Percentiles rank a stretch among this genome's conserved stretches.
These are phyloP conservation scores for Zaprionus vittiger DNA, from an alignment of 1,140 invertebrate species.

Conservation along the genomic window DNA sequence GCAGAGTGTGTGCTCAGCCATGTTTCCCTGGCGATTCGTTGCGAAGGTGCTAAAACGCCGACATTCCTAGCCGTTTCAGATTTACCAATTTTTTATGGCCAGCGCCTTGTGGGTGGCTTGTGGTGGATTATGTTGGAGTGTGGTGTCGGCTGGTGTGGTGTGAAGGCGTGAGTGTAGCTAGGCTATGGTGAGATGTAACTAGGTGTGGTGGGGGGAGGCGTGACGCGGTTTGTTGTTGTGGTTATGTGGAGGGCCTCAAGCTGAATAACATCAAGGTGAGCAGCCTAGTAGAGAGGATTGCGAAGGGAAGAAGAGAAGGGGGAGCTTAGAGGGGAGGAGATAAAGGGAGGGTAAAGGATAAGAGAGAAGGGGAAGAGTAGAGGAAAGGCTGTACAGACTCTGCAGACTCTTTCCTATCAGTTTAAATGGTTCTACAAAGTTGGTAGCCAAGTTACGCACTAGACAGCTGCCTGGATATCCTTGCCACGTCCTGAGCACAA, in stretches of 20 bases:
- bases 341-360: no score
- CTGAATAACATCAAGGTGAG: no score
- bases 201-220: background rate
- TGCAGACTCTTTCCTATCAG: slow-evolving; percentile 22
- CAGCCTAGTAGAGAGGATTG: background rate
- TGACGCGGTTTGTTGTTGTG: no score
- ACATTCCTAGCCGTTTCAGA: slow-evolving; percentile 42
- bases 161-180: background rate
- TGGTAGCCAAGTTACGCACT: slow-evolving; percentile 31
- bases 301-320: background rate
- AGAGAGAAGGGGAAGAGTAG: no score
- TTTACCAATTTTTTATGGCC: slow-evolving; percentile 58
- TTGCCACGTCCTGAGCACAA: slow-evolving; percentile 2
- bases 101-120: slow-evolving; percentile 14
- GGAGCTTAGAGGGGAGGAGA: no score
- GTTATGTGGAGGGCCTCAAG: no score
- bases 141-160: background rate
- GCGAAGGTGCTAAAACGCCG: slow-evolving; percentile 50
- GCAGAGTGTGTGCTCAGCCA: background rate
- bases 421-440: slow-evolving; percentile 39
- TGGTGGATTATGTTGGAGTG: background rate
- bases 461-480: slow-evolving; percentile 14
- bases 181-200: background rate
- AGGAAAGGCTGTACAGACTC: background rate
- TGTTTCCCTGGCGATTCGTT: slow-evolving; percentile 11